These are phyloP conservation scores for Amblyornis subalaris DNA, from an alignment of 2,113 vertebrate genomes.

Conservation along the genomic window DNA sequence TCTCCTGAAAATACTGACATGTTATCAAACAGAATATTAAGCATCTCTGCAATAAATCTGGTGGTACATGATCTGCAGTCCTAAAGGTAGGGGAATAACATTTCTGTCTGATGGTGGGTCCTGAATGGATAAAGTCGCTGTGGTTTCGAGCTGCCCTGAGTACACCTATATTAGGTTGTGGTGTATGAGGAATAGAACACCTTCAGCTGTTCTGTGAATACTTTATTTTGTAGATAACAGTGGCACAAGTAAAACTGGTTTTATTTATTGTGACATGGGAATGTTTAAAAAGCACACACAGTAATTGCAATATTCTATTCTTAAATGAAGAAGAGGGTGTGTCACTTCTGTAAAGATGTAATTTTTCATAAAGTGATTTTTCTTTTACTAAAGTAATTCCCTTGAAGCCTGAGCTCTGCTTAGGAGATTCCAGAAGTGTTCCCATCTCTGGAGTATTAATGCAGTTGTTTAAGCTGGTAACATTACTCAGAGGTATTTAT, in stretches of 20 bases:
- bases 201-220: slow-evolving; percentile 4
- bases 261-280: slow-evolving; percentile 52
- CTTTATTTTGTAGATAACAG: not conserved
- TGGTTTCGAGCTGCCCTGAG: not conserved
- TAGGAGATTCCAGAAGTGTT: not conserved
- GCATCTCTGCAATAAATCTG: slow-evolving; percentile 21
- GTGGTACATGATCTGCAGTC: slow-evolving; percentile 7
- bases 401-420: slow-evolving; percentile 3
- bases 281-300: slow-evolving; percentile 50
- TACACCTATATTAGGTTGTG: slow-evolving; percentile 53
- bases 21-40: slow-evolving; percentile 25
- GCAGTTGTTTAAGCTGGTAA: slow-evolving; percentile 37
- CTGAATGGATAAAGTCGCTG: not conserved
- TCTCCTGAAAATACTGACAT: slow-evolving; percentile 53
- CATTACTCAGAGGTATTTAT: slow-evolving; percentile 51
- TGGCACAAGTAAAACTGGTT: slow-evolving; percentile 16
- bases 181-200: slow-evolving; percentile 26
- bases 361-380: slow-evolving; percentile 50
- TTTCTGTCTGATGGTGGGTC: slow-evolving; percentile 20
- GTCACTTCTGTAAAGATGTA: slow-evolving; percentile 59
- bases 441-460: not conserved
- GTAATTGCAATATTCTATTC: slow-evolving; percentile 30
- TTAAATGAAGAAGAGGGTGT: not conserved
- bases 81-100: not conserved
- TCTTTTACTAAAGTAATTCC: slow-evolving; percentile 32